Conservation (phyloP, 2,113 vertebrate genomes). For the Barnardius zonarius region DNA sequence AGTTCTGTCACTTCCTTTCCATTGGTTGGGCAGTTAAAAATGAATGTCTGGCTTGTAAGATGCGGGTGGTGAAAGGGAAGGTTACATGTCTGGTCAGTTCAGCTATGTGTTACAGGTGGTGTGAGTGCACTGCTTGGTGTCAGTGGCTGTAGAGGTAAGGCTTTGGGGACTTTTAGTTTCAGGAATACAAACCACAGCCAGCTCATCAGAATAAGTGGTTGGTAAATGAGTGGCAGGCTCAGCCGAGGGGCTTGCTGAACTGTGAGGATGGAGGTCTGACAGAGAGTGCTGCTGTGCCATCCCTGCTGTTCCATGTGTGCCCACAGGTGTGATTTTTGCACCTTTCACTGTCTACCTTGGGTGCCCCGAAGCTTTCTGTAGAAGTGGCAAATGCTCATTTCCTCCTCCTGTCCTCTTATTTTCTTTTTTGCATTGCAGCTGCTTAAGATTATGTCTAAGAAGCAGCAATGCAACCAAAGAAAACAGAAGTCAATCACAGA, state of each 20-base stretch:
- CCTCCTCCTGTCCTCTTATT: neutral
- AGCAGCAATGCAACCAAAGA: neutral
- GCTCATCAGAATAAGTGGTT: neutral
- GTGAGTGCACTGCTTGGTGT: neutral
- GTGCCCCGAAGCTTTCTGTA: neutral
- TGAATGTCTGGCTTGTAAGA: neutral
- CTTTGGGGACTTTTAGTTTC: too few species aligned
- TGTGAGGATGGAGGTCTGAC: neutral
- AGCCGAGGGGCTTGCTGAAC: neutral
- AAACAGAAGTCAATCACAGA: neutral
- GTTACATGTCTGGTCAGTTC: neutral
- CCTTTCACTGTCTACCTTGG: neutral
- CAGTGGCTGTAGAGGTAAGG: neutral
- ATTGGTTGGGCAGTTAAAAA: neutral
- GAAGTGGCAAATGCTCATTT: neutral
- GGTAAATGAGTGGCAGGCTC: neutral
- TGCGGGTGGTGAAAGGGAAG: neutral
- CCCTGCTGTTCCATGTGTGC: fast-evolving
- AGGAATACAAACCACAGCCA: neutral
- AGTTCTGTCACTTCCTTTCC: fast-evolving
- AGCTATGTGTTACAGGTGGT: fast-evolving
- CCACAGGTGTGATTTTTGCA: neutral
- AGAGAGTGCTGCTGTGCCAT: neutral
- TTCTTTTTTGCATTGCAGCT: neutral
- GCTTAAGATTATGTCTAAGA: too few species aligned